Evolutionary conservation across 23 tunicate genomes (phyloP), one percentile per base, ranked within the genome.

Genomic region (Styela plicata): DNA sequence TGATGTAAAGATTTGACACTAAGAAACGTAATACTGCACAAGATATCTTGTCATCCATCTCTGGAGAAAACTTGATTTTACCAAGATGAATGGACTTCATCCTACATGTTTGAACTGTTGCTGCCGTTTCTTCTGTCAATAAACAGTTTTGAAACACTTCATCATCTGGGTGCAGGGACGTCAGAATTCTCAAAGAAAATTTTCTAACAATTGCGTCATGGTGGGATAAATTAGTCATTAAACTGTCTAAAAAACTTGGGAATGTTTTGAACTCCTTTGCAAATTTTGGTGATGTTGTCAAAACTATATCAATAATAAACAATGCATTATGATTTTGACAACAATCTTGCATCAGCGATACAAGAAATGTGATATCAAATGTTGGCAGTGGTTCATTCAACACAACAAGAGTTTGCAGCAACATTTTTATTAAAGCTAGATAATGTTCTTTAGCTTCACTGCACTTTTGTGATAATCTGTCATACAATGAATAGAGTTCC

Each of bases 1-100:
- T 93, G 1, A 93, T 62, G 69, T 69, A 88, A 57, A 87, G 71
- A 36, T 88, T 84, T 22, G 98, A 82, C 63, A 88, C 57, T 20
- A 93, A 63, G 37, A 57, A 85, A 16, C 94, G 80, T 57, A 93
- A 29, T 16, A 85, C 70, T 24, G 83, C 86, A 30, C 63, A 33
- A 62, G 82, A 75, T n/a, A 33, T 62, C 18, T n/a, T 22, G 0
- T 63, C 28, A 7, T 69, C 30, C 57, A 74, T 52, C 24, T 80
- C 75, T 31, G 34, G 33, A 35, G 88, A 74, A 2, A 36, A 57
- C 30, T 74, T 67, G 24, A 93, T 53, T 52, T 88, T 93, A 21
- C 80, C 78, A 25, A 93, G 44, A 29, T 76, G 70, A 0, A 85
- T 23, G 37, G 87, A 36, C 44, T 85, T 88, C 13, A 36, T 52